phyloP scores from a whole-genome alignment of 1,140 invertebrate genomes.

The Habropoda laboriosa region DNA sequence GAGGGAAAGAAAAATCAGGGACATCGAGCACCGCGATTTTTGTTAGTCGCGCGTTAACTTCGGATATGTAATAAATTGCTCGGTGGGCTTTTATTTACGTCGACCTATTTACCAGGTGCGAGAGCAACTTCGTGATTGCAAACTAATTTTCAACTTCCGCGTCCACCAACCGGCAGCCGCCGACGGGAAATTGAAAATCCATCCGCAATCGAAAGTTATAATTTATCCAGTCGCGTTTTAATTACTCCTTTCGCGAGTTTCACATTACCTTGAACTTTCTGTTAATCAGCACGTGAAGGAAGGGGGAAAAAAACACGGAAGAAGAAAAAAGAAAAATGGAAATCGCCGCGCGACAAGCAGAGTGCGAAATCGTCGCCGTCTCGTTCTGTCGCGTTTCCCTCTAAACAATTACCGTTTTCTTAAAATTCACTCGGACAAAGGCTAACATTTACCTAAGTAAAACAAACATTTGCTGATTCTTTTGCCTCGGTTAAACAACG shows the following conservation, averaged over 20 bases:
- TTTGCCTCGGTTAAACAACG: no score
- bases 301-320: no score
- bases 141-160: conserved; percentile 25
- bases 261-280: not conserved
- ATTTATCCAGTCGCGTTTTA: conserved; percentile 31
- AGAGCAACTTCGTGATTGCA: not conserved
- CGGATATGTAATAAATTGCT: not conserved
- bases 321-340: not conserved
- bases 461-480: no score
- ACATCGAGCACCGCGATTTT: not conserved
- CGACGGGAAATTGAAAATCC: conserved; percentile 23
- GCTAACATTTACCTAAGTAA: no score
- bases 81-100: conserved; percentile 6
- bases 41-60: not conserved
- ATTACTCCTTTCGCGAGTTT: conserved; percentile 28
- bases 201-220: conserved; percentile 32
- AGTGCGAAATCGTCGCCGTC: conserved; percentile 1
- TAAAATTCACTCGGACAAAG: no score
- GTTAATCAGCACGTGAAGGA: conserved; percentile 7
- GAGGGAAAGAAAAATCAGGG: not conserved
- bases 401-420: no score
- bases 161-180: not conserved
- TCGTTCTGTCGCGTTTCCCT: not conserved
- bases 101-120: not conserved
- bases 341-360: not conserved